Conservation (phyloP, 2,113 vertebrate species). For the Amphiprion percula region DNA sequence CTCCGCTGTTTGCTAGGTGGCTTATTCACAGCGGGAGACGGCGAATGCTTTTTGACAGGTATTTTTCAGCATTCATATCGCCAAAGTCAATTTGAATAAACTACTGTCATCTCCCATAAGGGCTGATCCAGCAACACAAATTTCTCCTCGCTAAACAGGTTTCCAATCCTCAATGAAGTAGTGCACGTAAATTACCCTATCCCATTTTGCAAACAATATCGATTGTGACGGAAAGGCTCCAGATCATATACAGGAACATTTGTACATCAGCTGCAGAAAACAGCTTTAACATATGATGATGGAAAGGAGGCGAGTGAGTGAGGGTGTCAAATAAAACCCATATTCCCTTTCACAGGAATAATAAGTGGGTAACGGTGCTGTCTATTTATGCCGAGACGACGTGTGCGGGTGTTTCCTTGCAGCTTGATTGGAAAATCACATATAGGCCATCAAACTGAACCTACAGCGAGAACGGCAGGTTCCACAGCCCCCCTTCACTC, state of each 20-base stretch:
- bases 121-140: conserved; percentile 59
- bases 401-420: conserved; percentile 33
- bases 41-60: conserved; percentile 78
- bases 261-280: conserved; percentile 71
- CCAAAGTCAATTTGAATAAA: conserved; percentile 86
- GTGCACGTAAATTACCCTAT: conserved; percentile 82
- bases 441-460: conserved; percentile 48
- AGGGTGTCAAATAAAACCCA: conserved; percentile 64
- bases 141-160: conserved; percentile 71
- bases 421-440: conserved; percentile 66
- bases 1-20: conserved; percentile 63
- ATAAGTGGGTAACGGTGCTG: conserved; percentile 47
- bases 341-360: conserved; percentile 56
- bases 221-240: conserved; percentile 79
- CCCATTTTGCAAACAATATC: conserved; percentile 78
- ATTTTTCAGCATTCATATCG: conserved; percentile 80
- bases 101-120: conserved; percentile 84
- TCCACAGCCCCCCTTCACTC: not conserved
- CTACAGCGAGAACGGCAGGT: conserved; percentile 40
- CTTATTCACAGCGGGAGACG: conserved; percentile 57
- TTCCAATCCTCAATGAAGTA: conserved; percentile 77
- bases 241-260: conserved; percentile 76
- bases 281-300: conserved; percentile 61
- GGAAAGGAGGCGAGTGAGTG: conserved; percentile 51
- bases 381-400: conserved; percentile 55